Base-by-base conservation (phyloP, 1,140 invertebrate genomes). In the Drosophila neocordata region DNA sequence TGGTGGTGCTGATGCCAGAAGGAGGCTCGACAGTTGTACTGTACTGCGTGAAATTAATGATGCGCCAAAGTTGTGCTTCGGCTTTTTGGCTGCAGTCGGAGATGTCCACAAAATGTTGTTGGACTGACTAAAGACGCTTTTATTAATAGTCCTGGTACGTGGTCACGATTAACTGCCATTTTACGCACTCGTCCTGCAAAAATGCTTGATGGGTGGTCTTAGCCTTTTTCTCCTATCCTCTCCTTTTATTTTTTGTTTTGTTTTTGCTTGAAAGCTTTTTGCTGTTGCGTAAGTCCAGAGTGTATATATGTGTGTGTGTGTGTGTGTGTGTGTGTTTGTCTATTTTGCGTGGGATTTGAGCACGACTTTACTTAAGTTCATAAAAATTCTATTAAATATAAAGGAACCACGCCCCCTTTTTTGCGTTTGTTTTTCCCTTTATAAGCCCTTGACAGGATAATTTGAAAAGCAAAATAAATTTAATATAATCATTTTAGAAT, bases 341-440 rank as follows among this genome's bases (percentile, higher is more conserved):
- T 87, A 77, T 87, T 69, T 75, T 87, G 78, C 68, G 63, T 79
- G 83, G 75, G 83, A 87, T 87, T 87, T 88, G 83, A 69, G 83
- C 82, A 87, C 82, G 82, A 88, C 83, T 87, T 87, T 87, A 87
- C 82, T 87, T 79, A 87, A 87, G 75, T 88, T 83, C 83, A 87
- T 87, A 87, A 87, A 77, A 87, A 88, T 88, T 88, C 83, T 87
- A 87, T 87, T 88, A 87, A 83, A 87, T 68, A 60, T 69, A 65
- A 70, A 63, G 52, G 24, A 65, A 31, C 44, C 27, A 48, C 69
- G 75, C 82, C 60, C 63, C 72, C 59, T 58, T 63, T 63, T 75
- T 13, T 18, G n/a, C n/a, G 34, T 27, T 37, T 9, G 12, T 9
- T 60, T 67, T 60, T 48, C 18, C n/a, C n/a, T 44, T 7, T 18